Conservation (phyloP, 2,888 invertebrate species). For the Gandaritis pyraliata region DNA sequence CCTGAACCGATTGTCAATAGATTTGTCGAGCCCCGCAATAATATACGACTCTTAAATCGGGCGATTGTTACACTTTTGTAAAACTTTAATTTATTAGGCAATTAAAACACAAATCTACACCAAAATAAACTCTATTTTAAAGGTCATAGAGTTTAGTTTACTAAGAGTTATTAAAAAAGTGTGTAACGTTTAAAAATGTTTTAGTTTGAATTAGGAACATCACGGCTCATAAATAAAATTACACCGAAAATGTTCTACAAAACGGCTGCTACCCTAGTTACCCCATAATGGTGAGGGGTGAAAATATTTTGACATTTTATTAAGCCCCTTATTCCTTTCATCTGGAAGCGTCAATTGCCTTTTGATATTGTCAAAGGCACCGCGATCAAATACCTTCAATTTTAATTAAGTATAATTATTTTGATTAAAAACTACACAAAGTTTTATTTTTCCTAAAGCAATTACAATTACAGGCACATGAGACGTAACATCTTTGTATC, state of each 20-base stretch:
- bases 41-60: conserved; percentile 62
- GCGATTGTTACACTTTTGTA: conserved; percentile 72
- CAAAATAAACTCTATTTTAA: conserved; percentile 14
- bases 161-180: neutral
- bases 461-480: no score
- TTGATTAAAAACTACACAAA: no score
- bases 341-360: conserved; percentile 44
- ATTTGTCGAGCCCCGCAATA: conserved; percentile 69
- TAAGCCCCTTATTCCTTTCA: conserved; percentile 41
- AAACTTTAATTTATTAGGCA: conserved; percentile 63
- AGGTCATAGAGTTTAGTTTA: neutral
- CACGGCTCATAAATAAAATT: conserved; percentile 82
- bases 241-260: conserved; percentile 63
- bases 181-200: conserved; percentile 47
- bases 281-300: conserved; percentile 67
- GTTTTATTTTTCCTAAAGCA: no score
- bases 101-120: conserved; percentile 33
- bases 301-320: conserved; percentile 79
- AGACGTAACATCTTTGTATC: no score
- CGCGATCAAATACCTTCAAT: neutral
- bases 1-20: conserved; percentile 64
- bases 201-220: conserved; percentile 59
- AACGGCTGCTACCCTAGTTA: conserved; percentile 71
- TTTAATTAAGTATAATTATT: no score
- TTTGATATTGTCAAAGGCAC: conserved; percentile 12